Evolutionary conservation across 2,797 vertebrate genomes (phyloP).

Genomic region (Lagorchestes hirsutus): DNA sequence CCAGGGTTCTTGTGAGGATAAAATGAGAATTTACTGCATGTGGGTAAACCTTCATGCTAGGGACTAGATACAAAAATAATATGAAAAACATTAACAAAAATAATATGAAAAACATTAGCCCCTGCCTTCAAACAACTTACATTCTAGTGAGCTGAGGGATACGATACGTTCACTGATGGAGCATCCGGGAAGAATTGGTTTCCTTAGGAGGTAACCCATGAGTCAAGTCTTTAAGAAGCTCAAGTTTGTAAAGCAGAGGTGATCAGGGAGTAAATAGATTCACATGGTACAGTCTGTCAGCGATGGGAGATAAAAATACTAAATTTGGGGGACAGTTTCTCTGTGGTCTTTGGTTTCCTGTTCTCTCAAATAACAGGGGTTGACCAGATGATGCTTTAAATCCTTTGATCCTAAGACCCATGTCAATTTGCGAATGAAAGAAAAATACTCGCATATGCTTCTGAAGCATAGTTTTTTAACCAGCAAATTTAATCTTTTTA

Average conservation of each 20-base stretch:
- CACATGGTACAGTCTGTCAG: not conserved
- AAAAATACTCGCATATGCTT: not conserved
- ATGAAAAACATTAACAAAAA: not conserved
- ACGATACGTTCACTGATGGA: not conserved
- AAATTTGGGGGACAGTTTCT: not conserved
- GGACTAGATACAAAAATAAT: not conserved
- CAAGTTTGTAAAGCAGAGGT: not conserved
- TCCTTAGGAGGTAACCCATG: not conserved
- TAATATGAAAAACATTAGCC: not conserved
- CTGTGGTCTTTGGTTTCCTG: not conserved
- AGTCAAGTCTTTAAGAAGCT: not conserved
- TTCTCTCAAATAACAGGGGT: not conserved
- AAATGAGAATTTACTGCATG: not conserved
- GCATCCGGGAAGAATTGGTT: not conserved
- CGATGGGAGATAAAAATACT: not conserved
- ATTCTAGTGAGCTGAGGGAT: not conserved
- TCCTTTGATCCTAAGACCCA: not conserved
- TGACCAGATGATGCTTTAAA: not conserved
- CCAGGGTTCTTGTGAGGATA: not conserved
- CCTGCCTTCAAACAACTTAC: not conserved
- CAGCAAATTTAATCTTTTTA: constrained; percentile 34
- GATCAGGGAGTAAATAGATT: not conserved
- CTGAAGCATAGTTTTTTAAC: not conserved
- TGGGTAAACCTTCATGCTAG: not conserved
- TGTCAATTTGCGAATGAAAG: not conserved